Base-by-base conservation (phyloP, 2,888 invertebrate species). In the Epinotia bilunana region DNA sequence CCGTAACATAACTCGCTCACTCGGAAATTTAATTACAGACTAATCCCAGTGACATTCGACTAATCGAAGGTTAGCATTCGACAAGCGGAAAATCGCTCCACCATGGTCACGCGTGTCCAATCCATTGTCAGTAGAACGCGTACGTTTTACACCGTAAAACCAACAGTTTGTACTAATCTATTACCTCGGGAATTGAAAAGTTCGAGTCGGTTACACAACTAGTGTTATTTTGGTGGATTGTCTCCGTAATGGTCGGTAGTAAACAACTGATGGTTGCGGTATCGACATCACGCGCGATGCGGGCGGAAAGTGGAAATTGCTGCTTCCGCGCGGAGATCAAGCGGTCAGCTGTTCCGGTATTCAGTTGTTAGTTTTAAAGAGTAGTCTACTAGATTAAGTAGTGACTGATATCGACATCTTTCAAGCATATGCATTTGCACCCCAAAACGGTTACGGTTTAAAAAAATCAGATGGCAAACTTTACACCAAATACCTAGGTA, bases 1-100 rank as follows among this genome's bases (percentile, higher is more conserved):
- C 65, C 65, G 65, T 28, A 55, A 49, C 65, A 60, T 43, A 43
- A 43, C 46, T 49, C 58, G 64, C 58, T 65, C 58, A 60, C 60
- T 73, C 65, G 64, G 72, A 73, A 65, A 70, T 18, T 20, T 64
- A 70, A 74, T 74, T 74, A 62, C 63, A 20, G 39, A 57, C 60
- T 68, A 74, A 70, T 70, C 67, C 70, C 53, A 43, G 18, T 60
- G 73, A 72, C 72, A 72, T 72, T 73, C 58, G 46, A 18, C 58
- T 74, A 71, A 74, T 74, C 74, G 74, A 74, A 74, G 74, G 74
- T 65, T 65, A 28, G 43, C 28, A 57, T 55, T 46, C 23, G 23
- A n/a, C 57, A 46, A 65, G 70, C 70, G 70, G 70, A 70, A 71
- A 64, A 71, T 71, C 70, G 60, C 46, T 53, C 53, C n/a, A 18